Evolutionary conservation across 2,888 invertebrate species (phyloP).

Genomic region (Hyposoter didymator): DNA sequence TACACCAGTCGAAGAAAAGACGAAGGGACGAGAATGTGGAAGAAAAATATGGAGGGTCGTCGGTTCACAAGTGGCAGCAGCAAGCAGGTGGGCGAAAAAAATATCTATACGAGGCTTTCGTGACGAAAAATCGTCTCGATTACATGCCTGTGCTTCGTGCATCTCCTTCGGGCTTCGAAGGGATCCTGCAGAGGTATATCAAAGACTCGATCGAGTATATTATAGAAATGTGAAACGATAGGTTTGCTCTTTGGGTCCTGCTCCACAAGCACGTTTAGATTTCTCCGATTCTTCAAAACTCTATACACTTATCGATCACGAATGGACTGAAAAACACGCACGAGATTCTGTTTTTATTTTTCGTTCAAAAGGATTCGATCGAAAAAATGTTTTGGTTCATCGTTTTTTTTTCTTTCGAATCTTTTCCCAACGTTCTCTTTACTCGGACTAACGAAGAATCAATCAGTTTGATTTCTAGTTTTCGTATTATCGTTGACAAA

Average conservation of each 20-base stretch:
- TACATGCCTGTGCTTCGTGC: constrained; percentile 44
- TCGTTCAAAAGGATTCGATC: background rate
- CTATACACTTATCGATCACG: constrained; percentile 9
- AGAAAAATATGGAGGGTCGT: constrained; percentile 27
- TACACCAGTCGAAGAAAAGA: constrained; percentile 37
- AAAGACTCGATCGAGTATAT: constrained; percentile 46
- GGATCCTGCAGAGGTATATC: constrained; percentile 35
- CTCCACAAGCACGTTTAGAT: constrained; percentile 30
- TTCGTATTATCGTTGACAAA: too few relatives aligned
- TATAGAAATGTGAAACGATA: constrained; percentile 70
- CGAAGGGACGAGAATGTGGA: background rate
- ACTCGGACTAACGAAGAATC: too few relatives aligned
- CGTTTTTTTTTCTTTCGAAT: background rate
- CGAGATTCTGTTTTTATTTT: background rate
- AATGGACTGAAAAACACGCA: background rate
- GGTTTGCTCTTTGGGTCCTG: constrained; percentile 56
- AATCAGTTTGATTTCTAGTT: too few relatives aligned
- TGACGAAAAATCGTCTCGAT: constrained; percentile 52
- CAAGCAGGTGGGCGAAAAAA: constrained; percentile 10
- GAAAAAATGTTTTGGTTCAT: background rate
- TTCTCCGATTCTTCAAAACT: constrained; percentile 20
- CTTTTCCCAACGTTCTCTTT: background rate
- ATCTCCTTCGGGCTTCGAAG: constrained; percentile 49
- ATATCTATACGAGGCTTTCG: constrained; percentile 27
- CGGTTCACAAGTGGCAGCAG: constrained; percentile 1